Percentiles rank a stretch among this genome's conserved stretches.
These are phyloP conservation scores for Leuctra nigra DNA, from an alignment of 2,888 invertebrate genomes.

Conservation along the genomic window DNA sequence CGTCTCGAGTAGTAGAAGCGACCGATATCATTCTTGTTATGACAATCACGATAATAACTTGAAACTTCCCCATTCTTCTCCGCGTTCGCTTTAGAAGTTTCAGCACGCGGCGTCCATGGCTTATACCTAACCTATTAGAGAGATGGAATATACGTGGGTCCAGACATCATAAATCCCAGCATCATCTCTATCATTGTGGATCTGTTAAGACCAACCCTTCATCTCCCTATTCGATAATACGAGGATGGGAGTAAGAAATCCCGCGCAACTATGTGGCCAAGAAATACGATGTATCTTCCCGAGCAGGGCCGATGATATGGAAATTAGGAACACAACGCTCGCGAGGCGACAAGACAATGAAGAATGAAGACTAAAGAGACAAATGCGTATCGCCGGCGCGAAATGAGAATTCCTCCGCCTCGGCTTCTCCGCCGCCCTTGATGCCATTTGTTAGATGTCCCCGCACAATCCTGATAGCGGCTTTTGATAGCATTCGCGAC, in stretches of 20 bases:
- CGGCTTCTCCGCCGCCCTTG: not conserved
- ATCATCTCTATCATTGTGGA: not conserved
- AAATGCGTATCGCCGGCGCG: constrained; percentile 15
- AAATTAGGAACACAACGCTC: constrained; percentile 13
- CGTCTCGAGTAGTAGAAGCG: not conserved
- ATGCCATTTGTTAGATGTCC: constrained; percentile 6
- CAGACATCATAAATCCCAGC: constrained; percentile 15
- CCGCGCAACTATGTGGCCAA: constrained; percentile 3
- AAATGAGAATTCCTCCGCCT: constrained; percentile 16
- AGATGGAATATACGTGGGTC: constrained; percentile 5
- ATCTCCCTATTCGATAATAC: constrained; percentile 10
- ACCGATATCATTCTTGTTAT: not conserved
- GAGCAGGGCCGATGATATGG: constrained; percentile 14
- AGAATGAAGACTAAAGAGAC: constrained; percentile 8
- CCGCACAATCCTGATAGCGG: not conserved
- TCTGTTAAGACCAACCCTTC: constrained; percentile 7
- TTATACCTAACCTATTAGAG: constrained; percentile 10
- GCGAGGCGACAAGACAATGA: constrained; percentile 17
- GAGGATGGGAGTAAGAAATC: constrained; percentile 14
- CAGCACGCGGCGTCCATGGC: constrained; percentile 4
- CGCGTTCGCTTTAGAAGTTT: constrained; percentile 5
- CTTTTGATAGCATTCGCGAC: not conserved
- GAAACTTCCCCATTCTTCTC: not conserved
- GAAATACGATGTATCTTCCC: constrained; percentile 10
- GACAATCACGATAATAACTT: constrained; percentile 12